A percentile compares a stretch with the other conserved stretches of the same genome.
phyloP scores from a whole-genome alignment of 1,140 invertebrate genomes.

The Protaetia brevitarsis region DNA sequence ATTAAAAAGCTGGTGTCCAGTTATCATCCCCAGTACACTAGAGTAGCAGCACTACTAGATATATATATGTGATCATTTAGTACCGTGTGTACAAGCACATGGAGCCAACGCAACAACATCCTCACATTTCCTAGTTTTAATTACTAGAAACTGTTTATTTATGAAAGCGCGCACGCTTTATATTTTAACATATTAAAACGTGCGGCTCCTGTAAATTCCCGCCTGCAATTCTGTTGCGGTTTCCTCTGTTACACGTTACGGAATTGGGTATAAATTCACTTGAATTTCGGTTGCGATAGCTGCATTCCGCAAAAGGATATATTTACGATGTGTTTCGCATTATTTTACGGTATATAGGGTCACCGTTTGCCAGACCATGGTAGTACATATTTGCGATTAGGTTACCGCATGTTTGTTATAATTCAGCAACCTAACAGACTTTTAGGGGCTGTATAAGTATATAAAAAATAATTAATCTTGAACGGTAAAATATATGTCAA shows the following conservation, averaged over 20 bases:
- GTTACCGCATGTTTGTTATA: too few species aligned
- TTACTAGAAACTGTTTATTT: slow-evolving; percentile 28
- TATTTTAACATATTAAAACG: slow-evolving; percentile 32
- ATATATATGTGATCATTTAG: not conserved
- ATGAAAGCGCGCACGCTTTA: slow-evolving; percentile 23
- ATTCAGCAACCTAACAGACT: too few species aligned
- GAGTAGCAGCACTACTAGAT: too few species aligned
- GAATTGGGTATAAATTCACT: slow-evolving; percentile 2
- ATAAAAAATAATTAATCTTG: too few species aligned
- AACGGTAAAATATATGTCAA: too few species aligned
- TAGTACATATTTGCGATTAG: too few species aligned
- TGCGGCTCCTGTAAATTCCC: slow-evolving; percentile 29
- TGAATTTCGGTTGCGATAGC: slow-evolving; percentile 8
- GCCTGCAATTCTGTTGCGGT: slow-evolving; percentile 30
- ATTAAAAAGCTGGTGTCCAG: too few species aligned
- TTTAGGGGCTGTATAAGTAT: too few species aligned
- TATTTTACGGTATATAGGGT: too few species aligned
- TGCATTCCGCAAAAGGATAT: not conserved
- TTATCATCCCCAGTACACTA: too few species aligned
- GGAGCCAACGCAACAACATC: not conserved
- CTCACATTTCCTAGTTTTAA: slow-evolving; percentile 26
- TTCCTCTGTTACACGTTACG: slow-evolving; percentile 18
- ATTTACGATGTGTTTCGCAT: not conserved
- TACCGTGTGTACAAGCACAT: too few species aligned
- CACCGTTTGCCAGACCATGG: too few species aligned